phyloP scores from a whole-genome alignment of 1,140 invertebrate species.

The Oreohelix idahoensis region DNA sequence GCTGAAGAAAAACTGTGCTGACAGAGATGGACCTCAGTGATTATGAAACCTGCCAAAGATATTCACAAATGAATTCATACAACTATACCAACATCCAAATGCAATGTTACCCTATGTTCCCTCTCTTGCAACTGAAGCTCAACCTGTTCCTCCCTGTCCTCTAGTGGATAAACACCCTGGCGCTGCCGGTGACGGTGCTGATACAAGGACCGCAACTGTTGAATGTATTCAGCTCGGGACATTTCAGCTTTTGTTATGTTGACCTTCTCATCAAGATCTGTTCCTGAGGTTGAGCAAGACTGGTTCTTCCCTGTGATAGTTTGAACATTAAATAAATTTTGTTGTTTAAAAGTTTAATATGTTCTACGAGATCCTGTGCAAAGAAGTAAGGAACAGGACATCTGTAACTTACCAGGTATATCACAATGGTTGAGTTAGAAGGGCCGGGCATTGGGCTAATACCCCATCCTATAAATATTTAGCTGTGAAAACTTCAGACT shows the following conservation, averaged over 20 bases:
- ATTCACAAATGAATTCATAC: too few relatives aligned
- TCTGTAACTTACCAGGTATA: too few relatives aligned
- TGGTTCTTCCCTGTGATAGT: neutral
- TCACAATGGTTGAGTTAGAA: too few relatives aligned
- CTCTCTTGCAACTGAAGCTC: conserved; percentile 59
- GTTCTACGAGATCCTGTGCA: too few relatives aligned
- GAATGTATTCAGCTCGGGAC: conserved; percentile 75
- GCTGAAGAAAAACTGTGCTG: too few relatives aligned
- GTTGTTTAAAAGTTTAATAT: too few relatives aligned
- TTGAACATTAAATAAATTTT: neutral
- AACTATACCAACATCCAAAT: neutral
- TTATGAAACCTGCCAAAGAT: too few relatives aligned
- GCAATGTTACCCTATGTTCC: conserved; percentile 12
- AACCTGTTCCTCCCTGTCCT: conserved; percentile 73
- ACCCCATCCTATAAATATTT: too few relatives aligned
- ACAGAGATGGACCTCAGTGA: too few relatives aligned
- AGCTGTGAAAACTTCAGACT: too few relatives aligned
- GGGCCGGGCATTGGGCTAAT: too few relatives aligned
- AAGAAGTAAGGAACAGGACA: too few relatives aligned
- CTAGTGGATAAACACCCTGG: conserved; percentile 68
- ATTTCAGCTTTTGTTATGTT: conserved; percentile 28
- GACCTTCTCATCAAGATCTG: neutral
- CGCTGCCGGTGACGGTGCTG: conserved; percentile 76
- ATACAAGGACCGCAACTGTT: conserved; percentile 75
- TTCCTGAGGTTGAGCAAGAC: neutral